Conservation (phyloP, 2,113 vertebrate genomes). For the Seriola dumerili region DNA sequence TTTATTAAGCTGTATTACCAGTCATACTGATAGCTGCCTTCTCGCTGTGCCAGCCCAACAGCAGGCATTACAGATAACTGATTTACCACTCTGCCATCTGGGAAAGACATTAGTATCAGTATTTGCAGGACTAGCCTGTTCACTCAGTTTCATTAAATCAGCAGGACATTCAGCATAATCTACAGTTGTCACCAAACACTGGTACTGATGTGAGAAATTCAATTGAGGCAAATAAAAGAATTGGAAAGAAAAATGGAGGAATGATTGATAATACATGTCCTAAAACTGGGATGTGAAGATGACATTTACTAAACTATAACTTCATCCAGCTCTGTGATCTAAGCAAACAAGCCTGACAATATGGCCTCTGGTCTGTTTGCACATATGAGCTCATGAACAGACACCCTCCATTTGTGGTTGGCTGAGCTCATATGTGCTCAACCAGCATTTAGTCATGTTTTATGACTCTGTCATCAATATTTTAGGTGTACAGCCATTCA, state of each 20-base stretch:
- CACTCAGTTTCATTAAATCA: slow-evolving; percentile 63
- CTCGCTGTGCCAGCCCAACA: slow-evolving; percentile 53
- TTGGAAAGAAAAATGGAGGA: neutral
- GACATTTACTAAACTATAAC: neutral
- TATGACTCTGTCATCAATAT: slow-evolving; percentile 20
- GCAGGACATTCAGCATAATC: slow-evolving; percentile 51
- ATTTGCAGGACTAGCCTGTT: slow-evolving; percentile 30
- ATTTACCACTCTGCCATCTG: slow-evolving; percentile 71
- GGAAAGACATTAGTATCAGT: slow-evolving; percentile 49
- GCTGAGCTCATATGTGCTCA: too few relatives aligned
- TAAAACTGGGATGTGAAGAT: neutral
- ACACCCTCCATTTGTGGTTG: neutral
- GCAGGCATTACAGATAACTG: slow-evolving; percentile 48
- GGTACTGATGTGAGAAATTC: slow-evolving; percentile 65
- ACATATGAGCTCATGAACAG: slow-evolving; percentile 16
- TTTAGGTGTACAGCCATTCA: slow-evolving; percentile 7
- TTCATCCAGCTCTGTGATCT: slow-evolving; percentile 26
- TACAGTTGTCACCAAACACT: slow-evolving; percentile 54
- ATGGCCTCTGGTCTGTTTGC: slow-evolving; percentile 4
- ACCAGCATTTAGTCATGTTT: slow-evolving; percentile 45
- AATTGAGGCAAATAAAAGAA: slow-evolving; percentile 34
- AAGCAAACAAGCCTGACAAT: slow-evolving; percentile 26
- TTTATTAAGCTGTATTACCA: slow-evolving; percentile 63
- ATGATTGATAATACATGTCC: neutral
- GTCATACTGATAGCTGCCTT: slow-evolving; percentile 42